Conservation (phyloP, 2,113 vertebrate species). For the Cynopterus brachyotis region DNA sequence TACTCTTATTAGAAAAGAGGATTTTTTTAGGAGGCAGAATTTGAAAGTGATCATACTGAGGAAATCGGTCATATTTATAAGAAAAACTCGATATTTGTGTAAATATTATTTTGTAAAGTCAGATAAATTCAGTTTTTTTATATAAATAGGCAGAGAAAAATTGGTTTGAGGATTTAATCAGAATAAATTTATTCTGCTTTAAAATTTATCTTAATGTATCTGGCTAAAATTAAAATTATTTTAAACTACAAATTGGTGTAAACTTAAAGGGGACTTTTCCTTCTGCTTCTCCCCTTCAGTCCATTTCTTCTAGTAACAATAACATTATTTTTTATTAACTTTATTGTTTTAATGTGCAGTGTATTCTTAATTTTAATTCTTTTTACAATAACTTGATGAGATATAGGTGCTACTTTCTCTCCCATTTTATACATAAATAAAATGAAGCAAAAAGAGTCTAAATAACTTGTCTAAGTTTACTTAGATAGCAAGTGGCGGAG, state of each 20-base stretch:
- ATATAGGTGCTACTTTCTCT: not conserved
- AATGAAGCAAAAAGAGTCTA: not conserved
- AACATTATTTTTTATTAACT: not conserved
- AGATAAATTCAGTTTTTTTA: not conserved
- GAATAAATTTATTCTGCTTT: not conserved
- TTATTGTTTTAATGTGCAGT: not conserved
- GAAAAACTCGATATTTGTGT: not conserved
- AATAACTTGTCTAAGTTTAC: not conserved
- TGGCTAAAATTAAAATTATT: conserved; percentile 4
- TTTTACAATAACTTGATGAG: not conserved
- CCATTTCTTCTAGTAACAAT: not conserved
- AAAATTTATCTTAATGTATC: not conserved
- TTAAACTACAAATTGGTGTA: not conserved
- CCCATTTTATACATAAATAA: not conserved
- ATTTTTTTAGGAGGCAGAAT: not conserved
- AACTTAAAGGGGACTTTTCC: not conserved
- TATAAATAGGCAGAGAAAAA: not conserved
- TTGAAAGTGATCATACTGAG: not conserved
- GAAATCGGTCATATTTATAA: not conserved
- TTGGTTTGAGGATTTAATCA: not conserved
- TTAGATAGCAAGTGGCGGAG: not conserved
- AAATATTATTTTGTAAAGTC: not conserved
- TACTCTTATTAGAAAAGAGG: not conserved
- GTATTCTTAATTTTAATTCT: not conserved
- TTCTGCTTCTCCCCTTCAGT: not conserved